Conservation (phyloP, 1,140 invertebrate genomes). For the Apis mellifera region DNA sequence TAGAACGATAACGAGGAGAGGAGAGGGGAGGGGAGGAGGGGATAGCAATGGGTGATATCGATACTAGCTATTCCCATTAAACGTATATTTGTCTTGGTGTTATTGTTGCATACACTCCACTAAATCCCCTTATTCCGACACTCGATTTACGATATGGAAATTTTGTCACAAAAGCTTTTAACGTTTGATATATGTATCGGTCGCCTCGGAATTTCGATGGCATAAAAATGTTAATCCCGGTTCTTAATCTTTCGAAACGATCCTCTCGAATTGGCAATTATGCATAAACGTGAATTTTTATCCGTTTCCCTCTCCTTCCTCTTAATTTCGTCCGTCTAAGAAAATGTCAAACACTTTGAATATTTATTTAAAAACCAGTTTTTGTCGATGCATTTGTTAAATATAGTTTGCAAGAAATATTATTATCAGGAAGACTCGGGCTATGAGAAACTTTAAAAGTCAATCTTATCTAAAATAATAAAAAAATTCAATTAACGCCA, state of each 20-base stretch:
- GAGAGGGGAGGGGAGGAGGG: too few species aligned
- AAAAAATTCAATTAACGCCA: too few species aligned
- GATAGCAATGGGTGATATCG: slow-evolving; percentile 5
- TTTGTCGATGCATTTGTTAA: too few species aligned
- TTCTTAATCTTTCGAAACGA: slow-evolving; percentile 15
- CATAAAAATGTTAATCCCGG: slow-evolving; percentile 25
- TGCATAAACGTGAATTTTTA: too few species aligned
- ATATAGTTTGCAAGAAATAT: too few species aligned
- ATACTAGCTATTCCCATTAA: slow-evolving; percentile 43
- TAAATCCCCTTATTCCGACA: slow-evolving; percentile 26
- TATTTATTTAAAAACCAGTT: too few species aligned
- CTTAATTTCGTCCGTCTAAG: too few species aligned
- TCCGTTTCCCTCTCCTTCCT: too few species aligned
- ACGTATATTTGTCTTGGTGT: slow-evolving; percentile 33
- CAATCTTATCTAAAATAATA: too few species aligned
- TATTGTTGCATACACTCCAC: slow-evolving; percentile 38
- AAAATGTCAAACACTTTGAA: too few species aligned
- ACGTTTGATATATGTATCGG: background rate
- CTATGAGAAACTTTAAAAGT: too few species aligned
- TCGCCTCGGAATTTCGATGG: background rate
- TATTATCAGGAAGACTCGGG: too few species aligned
- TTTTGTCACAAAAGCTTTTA: slow-evolving; percentile 2
- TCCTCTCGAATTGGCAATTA: background rate
- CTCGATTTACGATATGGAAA: slow-evolving; percentile 23
- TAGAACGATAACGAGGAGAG: slow-evolving; percentile 39